phyloP scores from a whole-genome alignment of 2,888 invertebrate genomes.

The Cerceris rybyensis region DNA sequence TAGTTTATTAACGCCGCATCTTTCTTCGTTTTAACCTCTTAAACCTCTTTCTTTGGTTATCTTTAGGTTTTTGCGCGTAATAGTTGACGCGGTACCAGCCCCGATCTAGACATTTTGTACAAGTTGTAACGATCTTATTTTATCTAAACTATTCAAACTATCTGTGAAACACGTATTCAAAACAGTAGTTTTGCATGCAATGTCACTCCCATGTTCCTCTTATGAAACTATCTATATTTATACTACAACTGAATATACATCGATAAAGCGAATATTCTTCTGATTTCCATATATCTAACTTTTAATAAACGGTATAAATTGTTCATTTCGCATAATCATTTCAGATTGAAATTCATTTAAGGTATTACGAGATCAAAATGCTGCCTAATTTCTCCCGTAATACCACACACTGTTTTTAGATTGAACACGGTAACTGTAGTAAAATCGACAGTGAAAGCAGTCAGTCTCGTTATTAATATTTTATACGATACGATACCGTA shows the following conservation, averaged over 20 bases:
- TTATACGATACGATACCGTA: neutral
- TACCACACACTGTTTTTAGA: neutral
- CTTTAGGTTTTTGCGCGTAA: too few species aligned
- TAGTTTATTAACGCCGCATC: too few species aligned
- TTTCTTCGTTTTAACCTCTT: too few species aligned
- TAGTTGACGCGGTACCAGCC: too few species aligned
- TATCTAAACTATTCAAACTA: too few species aligned
- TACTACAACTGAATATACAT: conserved; percentile 38
- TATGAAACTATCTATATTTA: conserved; percentile 48
- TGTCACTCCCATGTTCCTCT: conserved; percentile 36
- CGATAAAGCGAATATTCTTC: conserved; percentile 18
- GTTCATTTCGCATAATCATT: too few species aligned
- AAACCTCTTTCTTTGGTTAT: too few species aligned
- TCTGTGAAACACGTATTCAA: too few species aligned
- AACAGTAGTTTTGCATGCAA: neutral
- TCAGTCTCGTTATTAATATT: conserved; percentile 45
- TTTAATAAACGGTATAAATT: neutral
- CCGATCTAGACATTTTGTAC: too few species aligned
- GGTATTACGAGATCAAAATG: neutral
- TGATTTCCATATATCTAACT: conserved; percentile 19
- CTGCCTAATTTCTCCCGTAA: neutral
- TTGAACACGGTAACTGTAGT: neutral
- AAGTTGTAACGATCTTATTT: too few species aligned
- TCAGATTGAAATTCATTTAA: neutral
- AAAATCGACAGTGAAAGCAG: conserved; percentile 12